Evolutionary conservation across 2,888 invertebrate species (phyloP).

Genomic region (Tetranychus piercei): DNA sequence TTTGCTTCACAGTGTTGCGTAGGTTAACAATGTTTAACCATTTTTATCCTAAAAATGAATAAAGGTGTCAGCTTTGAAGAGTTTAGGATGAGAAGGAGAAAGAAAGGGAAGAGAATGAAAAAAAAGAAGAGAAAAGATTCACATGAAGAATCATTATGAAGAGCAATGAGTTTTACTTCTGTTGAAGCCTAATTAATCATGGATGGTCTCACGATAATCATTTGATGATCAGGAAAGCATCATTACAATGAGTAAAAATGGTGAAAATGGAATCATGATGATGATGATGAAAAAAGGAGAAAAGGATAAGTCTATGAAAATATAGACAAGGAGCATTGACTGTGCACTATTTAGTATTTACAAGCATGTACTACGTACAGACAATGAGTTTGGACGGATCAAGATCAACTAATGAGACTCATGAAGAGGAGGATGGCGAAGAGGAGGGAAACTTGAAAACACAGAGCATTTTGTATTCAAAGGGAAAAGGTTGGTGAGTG

Average conservation of each 20-base stretch:
- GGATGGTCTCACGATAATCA: constrained; percentile 1
- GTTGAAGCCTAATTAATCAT: neutral
- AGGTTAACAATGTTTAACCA: neutral
- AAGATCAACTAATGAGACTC: too few species aligned
- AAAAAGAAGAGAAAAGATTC: neutral
- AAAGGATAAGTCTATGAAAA: neutral
- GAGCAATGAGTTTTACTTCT: neutral
- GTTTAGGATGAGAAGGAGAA: neutral
- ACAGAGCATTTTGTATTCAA: too few species aligned
- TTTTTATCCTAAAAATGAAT: neutral
- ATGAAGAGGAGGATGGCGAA: too few species aligned
- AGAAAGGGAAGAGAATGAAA: neutral
- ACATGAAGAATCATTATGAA: neutral
- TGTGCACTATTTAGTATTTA: too few species aligned
- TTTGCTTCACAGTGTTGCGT: too few species aligned
- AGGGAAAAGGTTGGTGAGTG: too few species aligned
- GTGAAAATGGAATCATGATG: neutral
- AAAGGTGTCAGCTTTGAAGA: neutral
- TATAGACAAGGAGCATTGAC: neutral
- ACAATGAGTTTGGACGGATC: too few species aligned
- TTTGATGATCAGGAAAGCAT: neutral
- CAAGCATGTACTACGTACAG: too few species aligned
- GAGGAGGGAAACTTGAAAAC: too few species aligned
- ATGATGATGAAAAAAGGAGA: neutral
- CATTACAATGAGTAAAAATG: neutral